Base-by-base conservation (phyloP, 2,797 vertebrate genomes). In the Selene dorsalis region DNA sequence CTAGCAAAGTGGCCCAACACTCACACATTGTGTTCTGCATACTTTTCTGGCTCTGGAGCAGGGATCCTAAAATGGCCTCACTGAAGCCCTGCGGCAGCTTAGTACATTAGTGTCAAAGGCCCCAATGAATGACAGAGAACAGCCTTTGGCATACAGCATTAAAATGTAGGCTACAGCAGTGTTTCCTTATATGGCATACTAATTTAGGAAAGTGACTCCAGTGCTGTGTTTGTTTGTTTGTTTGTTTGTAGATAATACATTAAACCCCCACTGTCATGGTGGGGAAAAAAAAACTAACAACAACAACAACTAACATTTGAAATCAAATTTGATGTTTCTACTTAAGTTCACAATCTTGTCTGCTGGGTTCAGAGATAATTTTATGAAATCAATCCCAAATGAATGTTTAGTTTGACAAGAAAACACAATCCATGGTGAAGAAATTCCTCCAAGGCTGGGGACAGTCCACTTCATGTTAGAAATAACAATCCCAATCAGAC, bases 41-140 rank as follows among this genome's bases (percentile, higher is more conserved):
- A 77, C 84, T 82, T 83, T 50, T 55, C 70, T 81, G 66, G 72
- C 79, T 78, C 69, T 75, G 78, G 81, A 26, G 70, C 83, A 85
- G 60, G 53, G 80, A 79, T 82, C 75, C 89, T 89, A 67, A 89
- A 89, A 87, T 84, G 89, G 88, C 84, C 83, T 84, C 71, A 75
- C 66, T 76, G 77, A 75, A 63, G 69, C 87, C 92, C 91, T 16
- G 66, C 60, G 85, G 91, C 89, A 73, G 83, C 84, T 89, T 84
- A 86, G 89, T 93, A 87, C 90, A 93, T 94, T 92, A 94, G 85
- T 82, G 84, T 92, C 86, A 89, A 74, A 88, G 85, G 83, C 81
- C 77, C 63, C 60, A 77, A 77, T 90, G 90, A 92, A 85, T 88
- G 87, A 84, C 84, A 87, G 81, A 88, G 83, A 90, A 81, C 85